Conservation (phyloP, 1,140 invertebrate species). For the Bombus turneri region DNA sequence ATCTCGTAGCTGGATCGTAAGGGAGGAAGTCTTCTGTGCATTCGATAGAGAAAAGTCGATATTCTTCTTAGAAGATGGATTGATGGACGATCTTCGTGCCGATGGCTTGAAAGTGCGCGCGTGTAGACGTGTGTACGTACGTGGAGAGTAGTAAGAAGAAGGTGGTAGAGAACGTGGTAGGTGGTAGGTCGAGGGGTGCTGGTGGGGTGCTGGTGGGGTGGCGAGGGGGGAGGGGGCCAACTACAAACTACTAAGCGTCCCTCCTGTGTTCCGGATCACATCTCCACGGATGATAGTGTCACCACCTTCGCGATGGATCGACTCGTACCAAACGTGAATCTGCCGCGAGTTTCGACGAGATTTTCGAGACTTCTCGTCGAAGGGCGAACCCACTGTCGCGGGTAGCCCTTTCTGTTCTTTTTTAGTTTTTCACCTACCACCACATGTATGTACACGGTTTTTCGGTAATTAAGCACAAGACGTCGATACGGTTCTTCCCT, state of each 20-base stretch:
- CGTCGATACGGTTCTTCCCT: background rate
- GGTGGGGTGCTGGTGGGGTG: slow-evolving; percentile 55
- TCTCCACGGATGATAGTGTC: slow-evolving; percentile 77
- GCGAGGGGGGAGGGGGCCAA: slow-evolving; percentile 65
- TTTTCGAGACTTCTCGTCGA: background rate
- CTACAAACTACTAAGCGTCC: slow-evolving; percentile 81
- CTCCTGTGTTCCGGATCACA: slow-evolving; percentile 78
- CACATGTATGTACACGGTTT: background rate
- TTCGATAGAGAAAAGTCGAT: slow-evolving; percentile 30
- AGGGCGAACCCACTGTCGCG: background rate
- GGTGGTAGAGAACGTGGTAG: slow-evolving; percentile 43
- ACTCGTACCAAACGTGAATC: slow-evolving; percentile 13
- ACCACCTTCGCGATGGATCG: slow-evolving; percentile 70
- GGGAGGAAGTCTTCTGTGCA: slow-evolving; percentile 42
- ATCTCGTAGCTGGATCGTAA: slow-evolving; percentile 8
- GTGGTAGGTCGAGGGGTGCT: slow-evolving; percentile 52
- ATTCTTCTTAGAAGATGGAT: slow-evolving; percentile 21
- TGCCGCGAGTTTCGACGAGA: slow-evolving; percentile 19
- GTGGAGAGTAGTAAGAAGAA: slow-evolving; percentile 17
- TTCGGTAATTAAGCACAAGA: background rate
- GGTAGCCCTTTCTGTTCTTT: background rate
- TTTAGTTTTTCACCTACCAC: background rate
- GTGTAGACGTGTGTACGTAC: slow-evolving; percentile 13
- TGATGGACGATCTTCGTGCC: slow-evolving; percentile 17
- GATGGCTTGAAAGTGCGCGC: slow-evolving; percentile 6